Conservation (phyloP, 2,888 invertebrate genomes). For the Trypoxylon attenuatum region DNA sequence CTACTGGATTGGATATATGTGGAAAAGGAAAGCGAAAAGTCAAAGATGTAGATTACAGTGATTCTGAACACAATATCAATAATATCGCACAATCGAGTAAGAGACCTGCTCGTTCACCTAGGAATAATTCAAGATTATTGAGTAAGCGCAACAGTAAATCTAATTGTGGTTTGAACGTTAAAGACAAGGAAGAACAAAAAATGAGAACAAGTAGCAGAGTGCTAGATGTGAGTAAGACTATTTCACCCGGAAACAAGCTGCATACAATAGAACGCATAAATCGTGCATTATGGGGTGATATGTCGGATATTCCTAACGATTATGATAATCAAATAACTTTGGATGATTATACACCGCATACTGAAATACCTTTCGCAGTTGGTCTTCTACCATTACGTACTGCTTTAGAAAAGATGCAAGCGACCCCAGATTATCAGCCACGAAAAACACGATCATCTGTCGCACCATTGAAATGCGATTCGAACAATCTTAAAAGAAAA, state of each 20-base stretch:
- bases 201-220: conserved; percentile 26
- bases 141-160: conserved; percentile 32
- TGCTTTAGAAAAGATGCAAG: conserved; percentile 73
- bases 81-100: conserved; percentile 35
- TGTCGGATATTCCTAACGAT: conserved; percentile 67
- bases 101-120: conserved; percentile 53
- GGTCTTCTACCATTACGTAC: conserved; percentile 72
- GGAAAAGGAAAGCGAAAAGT: conserved; percentile 43
- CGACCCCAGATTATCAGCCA: conserved; percentile 73
- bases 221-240: too few species aligned
- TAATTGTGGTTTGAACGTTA: too few species aligned
- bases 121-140: conserved; percentile 54
- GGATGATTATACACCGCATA: conserved; percentile 63
- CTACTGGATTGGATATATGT: conserved; percentile 32
- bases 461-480: conserved; percentile 56
- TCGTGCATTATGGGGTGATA: conserved; percentile 72
- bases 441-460: conserved; percentile 73
- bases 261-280: conserved; percentile 65
- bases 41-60: conserved; percentile 57
- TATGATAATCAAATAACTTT: conserved; percentile 46
- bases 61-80: conserved; percentile 54
- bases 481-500: conserved; percentile 35
- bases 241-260: conserved; percentile 39
- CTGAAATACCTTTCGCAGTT: conserved; percentile 74
- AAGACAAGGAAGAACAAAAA: conserved; percentile 35